Base-by-base conservation (phyloP, 2,888 invertebrate genomes). In the Trimorus sp. region DNA sequence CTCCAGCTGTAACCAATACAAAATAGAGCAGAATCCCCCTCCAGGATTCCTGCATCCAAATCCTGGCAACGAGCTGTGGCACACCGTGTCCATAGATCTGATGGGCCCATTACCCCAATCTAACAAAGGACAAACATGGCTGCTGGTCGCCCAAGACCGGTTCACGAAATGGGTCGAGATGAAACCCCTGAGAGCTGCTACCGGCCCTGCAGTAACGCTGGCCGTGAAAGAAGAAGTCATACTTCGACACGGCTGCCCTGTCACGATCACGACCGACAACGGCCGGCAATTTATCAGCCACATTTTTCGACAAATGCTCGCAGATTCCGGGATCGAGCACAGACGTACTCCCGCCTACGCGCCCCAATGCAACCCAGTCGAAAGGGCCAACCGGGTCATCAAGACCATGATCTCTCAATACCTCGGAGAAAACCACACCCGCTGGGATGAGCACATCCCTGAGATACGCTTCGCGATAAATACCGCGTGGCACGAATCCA, bases 311-410 rank as follows among this genome's bases (percentile, higher is more conserved):
- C n/a, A n/a, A n/a, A n/a, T n/a, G n/a, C n/a, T n/a, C n/a, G n/a
- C n/a, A n/a, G n/a, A n/a, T n/a, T n/a, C n/a, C n/a, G n/a, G n/a
- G n/a, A n/a, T n/a, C n/a, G n/a, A n/a, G n/a, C n/a, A n/a, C n/a
- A n/a, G n/a, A n/a, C n/a, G 62, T 0, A 89, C 88, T 0, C 88
- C 89, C 1, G 83, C 83, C 7, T 85, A 90, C 66, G 36, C 87
- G 6, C 85, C 88, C 0, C 89, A 91, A 48, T 87, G 86, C 2
- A 90, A 91, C 69, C 89, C 89, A 0, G 89, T 88, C 0, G 90
- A 91, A 77, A 40, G 89, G 11, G 80, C 86, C 0, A 91, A 90
- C 70, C 59, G 85, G 16, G 86, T 86, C 0, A 16, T 90, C 0
- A 88, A 89, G 59, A 89, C 89, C 0, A 90, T 91, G 88, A 85